These are phyloP conservation scores for Podiceps cristatus DNA, from an alignment of 2,113 vertebrate species.

Conservation along the genomic window DNA sequence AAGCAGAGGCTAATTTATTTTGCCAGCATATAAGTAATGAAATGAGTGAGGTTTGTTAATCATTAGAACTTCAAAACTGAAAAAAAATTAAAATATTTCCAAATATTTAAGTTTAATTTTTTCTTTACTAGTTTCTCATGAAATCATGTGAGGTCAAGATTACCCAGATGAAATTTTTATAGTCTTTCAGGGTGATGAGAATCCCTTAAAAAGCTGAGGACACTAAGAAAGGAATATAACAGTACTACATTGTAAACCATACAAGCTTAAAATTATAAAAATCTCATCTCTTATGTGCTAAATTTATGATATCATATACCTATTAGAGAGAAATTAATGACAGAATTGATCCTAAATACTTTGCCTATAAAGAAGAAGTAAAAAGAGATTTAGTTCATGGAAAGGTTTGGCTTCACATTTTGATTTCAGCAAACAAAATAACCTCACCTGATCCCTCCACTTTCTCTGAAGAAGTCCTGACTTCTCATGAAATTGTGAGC, in stretches of 20 bases:
- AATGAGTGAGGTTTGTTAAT: background rate
- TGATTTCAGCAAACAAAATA: constrained; percentile 23
- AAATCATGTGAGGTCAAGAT: background rate
- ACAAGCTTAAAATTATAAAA: background rate
- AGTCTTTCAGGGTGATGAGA: background rate
- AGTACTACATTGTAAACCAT: background rate
- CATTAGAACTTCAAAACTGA: rapidly evolving
- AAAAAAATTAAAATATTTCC: background rate
- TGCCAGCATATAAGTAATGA: background rate
- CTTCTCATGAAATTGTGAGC: constrained; percentile 6
- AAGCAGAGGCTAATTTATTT: background rate
- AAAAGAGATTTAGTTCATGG: background rate
- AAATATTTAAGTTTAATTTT: background rate
- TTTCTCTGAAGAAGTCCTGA: constrained; percentile 20
- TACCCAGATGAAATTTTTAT: background rate
- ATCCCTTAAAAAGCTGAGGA: background rate
- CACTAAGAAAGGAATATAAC: background rate
- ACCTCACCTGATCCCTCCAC: constrained; percentile 2
- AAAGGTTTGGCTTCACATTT: background rate
- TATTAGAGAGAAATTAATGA: background rate
- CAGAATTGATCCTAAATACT: background rate
- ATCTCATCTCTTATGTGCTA: background rate
- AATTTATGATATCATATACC: background rate
- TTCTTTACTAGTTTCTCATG: background rate
- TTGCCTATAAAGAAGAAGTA: background rate